A percentile compares a stretch with the other conserved stretches of the same genome.
phyloP scores from a whole-genome alignment of 2,113 vertebrate species.

The Hyla sarda region DNA sequence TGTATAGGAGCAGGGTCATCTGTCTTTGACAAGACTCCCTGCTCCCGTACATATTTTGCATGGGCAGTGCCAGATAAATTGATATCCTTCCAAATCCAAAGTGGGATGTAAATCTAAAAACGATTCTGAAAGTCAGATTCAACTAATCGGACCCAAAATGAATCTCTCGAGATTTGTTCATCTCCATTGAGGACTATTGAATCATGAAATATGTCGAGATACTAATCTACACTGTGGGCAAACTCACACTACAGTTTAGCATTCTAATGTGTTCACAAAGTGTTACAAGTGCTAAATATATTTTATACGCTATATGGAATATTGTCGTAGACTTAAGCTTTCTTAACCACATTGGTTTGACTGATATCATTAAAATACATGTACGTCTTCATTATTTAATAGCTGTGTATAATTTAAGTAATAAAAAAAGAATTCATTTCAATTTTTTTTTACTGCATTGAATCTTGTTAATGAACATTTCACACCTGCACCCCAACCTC shows the following conservation, averaged over 20 bases:
- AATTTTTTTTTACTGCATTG: background rate
- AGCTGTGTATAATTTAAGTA: background rate
- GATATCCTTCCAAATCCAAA: too few relatives aligned
- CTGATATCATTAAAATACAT: background rate
- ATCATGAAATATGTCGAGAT: background rate
- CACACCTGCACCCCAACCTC: constrained; percentile 14
- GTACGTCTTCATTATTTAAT: background rate
- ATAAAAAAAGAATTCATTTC: background rate
- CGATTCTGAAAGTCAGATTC: too few relatives aligned
- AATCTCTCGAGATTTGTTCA: too few relatives aligned
- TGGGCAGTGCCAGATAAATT: too few relatives aligned
- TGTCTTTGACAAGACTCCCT: too few relatives aligned
- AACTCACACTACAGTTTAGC: background rate
- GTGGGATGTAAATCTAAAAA: too few relatives aligned
- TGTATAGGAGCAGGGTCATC: too few relatives aligned
- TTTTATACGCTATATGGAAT: background rate
- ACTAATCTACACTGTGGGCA: background rate
- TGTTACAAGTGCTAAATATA: background rate
- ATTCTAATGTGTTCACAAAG: background rate
- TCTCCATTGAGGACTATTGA: background rate
- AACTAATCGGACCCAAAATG: too few relatives aligned
- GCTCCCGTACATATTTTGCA: too few relatives aligned
- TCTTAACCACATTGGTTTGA: background rate
- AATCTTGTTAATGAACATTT: constrained; percentile 27
- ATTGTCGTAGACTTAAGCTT: background rate